Evolutionary conservation across 1,140 invertebrate species (phyloP).

Genomic region (Heliconius melpomene): DNA sequence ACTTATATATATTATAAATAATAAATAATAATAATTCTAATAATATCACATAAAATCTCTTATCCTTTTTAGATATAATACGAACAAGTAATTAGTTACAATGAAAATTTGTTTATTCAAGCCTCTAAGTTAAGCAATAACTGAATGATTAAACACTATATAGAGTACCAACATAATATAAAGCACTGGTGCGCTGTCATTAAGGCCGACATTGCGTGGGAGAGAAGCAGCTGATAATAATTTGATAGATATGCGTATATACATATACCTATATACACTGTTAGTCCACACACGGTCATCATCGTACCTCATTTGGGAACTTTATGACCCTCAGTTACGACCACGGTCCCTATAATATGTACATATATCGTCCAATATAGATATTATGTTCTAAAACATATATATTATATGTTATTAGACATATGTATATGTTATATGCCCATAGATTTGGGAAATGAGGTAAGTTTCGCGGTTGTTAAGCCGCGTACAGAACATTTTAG

Average conservation of each 20-base stretch:
- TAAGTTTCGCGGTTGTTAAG: neutral
- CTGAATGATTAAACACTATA: neutral
- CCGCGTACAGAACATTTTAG: neutral
- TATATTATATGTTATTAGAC: neutral
- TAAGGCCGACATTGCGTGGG: constrained; percentile 40
- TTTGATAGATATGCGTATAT: constrained; percentile 16
- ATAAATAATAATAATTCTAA: neutral
- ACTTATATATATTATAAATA: no score
- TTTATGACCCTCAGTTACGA: constrained; percentile 32
- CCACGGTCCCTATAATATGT: neutral
- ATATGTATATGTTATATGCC: neutral
- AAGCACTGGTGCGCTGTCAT: constrained; percentile 37
- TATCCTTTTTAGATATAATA: neutral
- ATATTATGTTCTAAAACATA: neutral
- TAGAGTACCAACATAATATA: constrained; percentile 17
- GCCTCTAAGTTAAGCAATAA: constrained; percentile 11
- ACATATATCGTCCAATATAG: neutral
- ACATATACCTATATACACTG: neutral
- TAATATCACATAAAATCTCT: neutral
- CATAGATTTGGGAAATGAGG: constrained; percentile 10
- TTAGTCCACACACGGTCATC: constrained; percentile 16
- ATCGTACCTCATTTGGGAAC: constrained; percentile 29
- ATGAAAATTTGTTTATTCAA: constrained; percentile 12
- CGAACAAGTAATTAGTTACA: neutral
- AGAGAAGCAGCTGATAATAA: constrained; percentile 44